Conservation (phyloP, 1,140 invertebrate genomes). For the Polypedilum pembai region DNA sequence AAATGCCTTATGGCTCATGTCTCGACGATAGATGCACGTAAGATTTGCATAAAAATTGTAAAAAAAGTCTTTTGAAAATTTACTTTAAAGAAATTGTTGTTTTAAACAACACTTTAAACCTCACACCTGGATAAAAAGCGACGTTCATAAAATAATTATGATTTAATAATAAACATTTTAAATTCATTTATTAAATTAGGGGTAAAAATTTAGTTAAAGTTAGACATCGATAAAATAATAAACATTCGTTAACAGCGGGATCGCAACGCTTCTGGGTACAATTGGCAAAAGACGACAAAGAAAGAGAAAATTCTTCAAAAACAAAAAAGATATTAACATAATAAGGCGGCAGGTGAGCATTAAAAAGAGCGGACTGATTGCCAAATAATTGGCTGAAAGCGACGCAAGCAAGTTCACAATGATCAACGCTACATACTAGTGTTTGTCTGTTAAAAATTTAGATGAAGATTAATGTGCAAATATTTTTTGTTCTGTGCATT, state of each 20-base stretch:
- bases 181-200: constrained; percentile 5
- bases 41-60: no score
- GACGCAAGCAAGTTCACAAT: background rate
- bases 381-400: background rate
- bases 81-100: no score
- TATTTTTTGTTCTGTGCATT: background rate
- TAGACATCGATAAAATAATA: constrained; percentile 19
- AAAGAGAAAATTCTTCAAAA: background rate
- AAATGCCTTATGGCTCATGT: background rate
- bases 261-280: background rate
- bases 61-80: no score
- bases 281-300: background rate
- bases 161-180: constrained; percentile 1
- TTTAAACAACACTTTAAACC: no score
- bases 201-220: background rate
- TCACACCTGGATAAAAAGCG: background rate
- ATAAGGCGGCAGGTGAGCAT: constrained; percentile 4
- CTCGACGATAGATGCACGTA: background rate
- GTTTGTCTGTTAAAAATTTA: background rate
- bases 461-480: background rate
- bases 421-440: background rate
- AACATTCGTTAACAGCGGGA: constrained; percentile 8
- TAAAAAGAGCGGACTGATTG: constrained; percentile 2
- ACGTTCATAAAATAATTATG: no score
- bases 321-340: background rate